phyloP scores from a whole-genome alignment of 2,888 invertebrate species.

The Eremobia ochroleuca region DNA sequence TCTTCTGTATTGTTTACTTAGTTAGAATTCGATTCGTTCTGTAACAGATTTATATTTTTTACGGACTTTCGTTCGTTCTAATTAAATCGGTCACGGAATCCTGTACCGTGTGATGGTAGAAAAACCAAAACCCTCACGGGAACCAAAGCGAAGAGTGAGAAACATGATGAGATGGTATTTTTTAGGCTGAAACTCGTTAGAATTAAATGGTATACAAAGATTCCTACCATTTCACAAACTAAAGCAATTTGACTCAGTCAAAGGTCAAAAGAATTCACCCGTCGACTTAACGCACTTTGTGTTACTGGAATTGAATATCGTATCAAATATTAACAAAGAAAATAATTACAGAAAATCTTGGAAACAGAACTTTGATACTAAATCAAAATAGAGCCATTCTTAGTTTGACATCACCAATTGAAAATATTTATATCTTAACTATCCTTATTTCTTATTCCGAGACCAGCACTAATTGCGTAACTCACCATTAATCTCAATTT shows the following conservation, averaged over 20 bases:
- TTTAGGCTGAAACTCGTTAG: slow-evolving; percentile 1
- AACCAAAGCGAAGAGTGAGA: slow-evolving; percentile 40
- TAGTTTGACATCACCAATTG: slow-evolving; percentile 37
- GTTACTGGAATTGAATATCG: slow-evolving; percentile 40
- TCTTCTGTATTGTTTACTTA: slow-evolving; percentile 53
- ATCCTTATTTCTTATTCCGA: slow-evolving; percentile 32
- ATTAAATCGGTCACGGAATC: slow-evolving; percentile 79
- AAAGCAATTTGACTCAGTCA: slow-evolving; percentile 12
- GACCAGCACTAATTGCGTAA: too few relatives aligned
- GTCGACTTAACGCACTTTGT: neutral
- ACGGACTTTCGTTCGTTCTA: slow-evolving; percentile 69
- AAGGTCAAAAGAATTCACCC: slow-evolving; percentile 10
- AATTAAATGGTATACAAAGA: slow-evolving; percentile 21
- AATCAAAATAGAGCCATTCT: slow-evolving; percentile 28
- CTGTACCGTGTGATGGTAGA: slow-evolving; percentile 74
- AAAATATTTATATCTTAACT: slow-evolving; percentile 33
- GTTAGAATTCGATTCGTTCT: slow-evolving; percentile 65
- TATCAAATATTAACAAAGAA: slow-evolving; percentile 29
- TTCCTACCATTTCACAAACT: slow-evolving; percentile 2
- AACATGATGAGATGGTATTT: slow-evolving; percentile 7
- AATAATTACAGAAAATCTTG: slow-evolving; percentile 26
- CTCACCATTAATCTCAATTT: too few relatives aligned
- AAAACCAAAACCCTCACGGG: slow-evolving; percentile 77
- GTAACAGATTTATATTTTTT: slow-evolving; percentile 57
- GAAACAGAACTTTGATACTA: slow-evolving; percentile 27